Percentiles rank a stretch among this genome's conserved stretches.
Evolutionary conservation across 1,140 invertebrate genomes (phyloP).

Genomic region (Epicauta chinensis): DNA sequence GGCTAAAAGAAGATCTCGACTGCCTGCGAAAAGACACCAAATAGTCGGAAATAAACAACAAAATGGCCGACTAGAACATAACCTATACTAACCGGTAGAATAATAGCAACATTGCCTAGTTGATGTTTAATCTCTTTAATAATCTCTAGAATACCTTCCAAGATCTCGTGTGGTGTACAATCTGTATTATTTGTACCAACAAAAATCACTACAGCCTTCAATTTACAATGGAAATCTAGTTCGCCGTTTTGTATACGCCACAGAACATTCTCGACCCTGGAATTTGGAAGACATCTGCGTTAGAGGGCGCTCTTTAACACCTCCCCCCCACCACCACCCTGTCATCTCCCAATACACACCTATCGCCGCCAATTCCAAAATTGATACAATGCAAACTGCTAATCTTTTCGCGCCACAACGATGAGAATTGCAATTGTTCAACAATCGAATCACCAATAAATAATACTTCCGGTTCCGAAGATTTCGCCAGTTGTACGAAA

Average conservation of each 20-base stretch:
- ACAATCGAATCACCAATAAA: slow-evolving; percentile 69
- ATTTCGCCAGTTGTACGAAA: slow-evolving; percentile 55
- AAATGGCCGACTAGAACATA: not conserved
- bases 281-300: slow-evolving; percentile 12
- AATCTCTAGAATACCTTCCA: slow-evolving; percentile 58
- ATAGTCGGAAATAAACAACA: no score
- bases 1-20: no score
- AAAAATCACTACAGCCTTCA: slow-evolving; percentile 64
- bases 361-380: slow-evolving; percentile 68
- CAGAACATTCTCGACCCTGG: slow-evolving; percentile 59
- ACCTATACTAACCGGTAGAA: slow-evolving; percentile 53
- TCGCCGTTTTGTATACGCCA: slow-evolving; percentile 70
- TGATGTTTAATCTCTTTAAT: slow-evolving; percentile 51
- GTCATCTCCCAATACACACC: slow-evolving; percentile 26
- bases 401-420: slow-evolving; percentile 55
- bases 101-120: slow-evolving; percentile 51
- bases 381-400: slow-evolving; percentile 59
- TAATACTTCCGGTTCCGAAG: slow-evolving; percentile 62
- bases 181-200: slow-evolving; percentile 67
- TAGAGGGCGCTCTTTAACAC: not conserved
- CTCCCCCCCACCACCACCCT: not conserved
- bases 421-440: slow-evolving; percentile 52
- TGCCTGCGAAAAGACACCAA: no score
- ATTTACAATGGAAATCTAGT: slow-evolving; percentile 54
- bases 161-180: slow-evolving; percentile 56